Evolutionary conservation across 2,888 invertebrate genomes (phyloP).

Genomic region (Ecliptopera silaceata): DNA sequence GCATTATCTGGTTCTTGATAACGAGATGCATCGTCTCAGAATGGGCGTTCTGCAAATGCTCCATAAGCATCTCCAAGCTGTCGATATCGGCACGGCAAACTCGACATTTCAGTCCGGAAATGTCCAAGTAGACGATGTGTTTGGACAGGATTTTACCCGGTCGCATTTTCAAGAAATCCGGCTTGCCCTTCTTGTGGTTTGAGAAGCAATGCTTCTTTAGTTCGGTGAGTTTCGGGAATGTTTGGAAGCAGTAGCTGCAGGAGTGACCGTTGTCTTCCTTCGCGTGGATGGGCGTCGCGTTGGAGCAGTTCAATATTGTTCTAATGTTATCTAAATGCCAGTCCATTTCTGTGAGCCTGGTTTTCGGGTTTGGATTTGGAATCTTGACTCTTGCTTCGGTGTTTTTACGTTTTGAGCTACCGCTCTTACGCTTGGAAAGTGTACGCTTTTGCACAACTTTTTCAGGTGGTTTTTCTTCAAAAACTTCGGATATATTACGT

Average conservation of each 20-base stretch:
- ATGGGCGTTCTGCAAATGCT: constrained; percentile 56
- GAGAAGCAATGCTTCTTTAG: constrained; percentile 54
- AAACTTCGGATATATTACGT: constrained; percentile 23
- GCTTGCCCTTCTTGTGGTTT: constrained; percentile 38
- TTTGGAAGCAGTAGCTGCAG: constrained; percentile 63
- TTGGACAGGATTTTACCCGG: constrained; percentile 42
- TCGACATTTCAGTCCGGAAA: constrained; percentile 55
- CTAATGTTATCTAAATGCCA: constrained; percentile 64
- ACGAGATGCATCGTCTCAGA: constrained; percentile 55
- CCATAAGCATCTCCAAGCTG: constrained; percentile 52
- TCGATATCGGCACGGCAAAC: constrained; percentile 49
- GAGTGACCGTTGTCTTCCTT: constrained; percentile 53
- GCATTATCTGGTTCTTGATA: constrained; percentile 63
- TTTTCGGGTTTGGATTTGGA: constrained; percentile 34
- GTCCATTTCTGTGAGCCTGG: constrained; percentile 52
- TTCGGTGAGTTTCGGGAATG: constrained; percentile 54
- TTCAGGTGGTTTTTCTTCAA: constrained; percentile 18
- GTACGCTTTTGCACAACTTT: constrained; percentile 7
- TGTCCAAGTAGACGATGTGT: constrained; percentile 62
- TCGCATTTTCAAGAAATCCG: constrained; percentile 49
- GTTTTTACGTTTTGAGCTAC: constrained; percentile 15
- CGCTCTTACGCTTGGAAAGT: constrained; percentile 13
- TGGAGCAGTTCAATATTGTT: constrained; percentile 55
- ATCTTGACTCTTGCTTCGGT: constrained; percentile 15
- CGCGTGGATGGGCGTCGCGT: constrained; percentile 62